Evolutionary conservation across 2,113 vertebrate species (phyloP).

Genomic region (Synodontis membranacea): DNA sequence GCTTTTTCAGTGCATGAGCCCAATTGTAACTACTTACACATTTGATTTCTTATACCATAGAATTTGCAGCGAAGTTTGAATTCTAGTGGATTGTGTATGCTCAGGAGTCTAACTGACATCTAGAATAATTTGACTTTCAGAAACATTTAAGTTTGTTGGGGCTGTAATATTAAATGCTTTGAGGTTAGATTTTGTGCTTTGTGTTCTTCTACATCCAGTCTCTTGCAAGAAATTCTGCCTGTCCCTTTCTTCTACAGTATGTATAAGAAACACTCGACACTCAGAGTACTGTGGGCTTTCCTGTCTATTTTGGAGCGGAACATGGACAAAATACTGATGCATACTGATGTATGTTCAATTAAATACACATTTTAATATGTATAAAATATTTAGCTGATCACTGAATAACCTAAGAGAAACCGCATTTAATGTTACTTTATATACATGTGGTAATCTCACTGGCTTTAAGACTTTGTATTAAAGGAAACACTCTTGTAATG

Average conservation of each 20-base stretch:
- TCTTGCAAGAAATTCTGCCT: neutral
- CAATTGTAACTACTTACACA: neutral
- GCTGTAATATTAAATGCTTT: conserved; percentile 16
- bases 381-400: neutral
- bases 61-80: neutral
- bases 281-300: conserved; percentile 42
- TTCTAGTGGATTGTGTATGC: neutral
- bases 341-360: conserved; percentile 45
- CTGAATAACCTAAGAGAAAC: neutral
- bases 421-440: neutral
- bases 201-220: neutral
- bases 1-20: neutral
- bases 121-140: neutral
- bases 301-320: neutral
- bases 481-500: neutral
- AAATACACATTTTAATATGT: conserved; percentile 44
- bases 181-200: too few species aligned
- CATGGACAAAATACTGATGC: neutral
- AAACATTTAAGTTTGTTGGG: neutral
- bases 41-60: conserved; percentile 12
- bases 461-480: neutral
- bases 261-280: conserved; percentile 43
- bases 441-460: neutral
- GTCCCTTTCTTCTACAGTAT: conserved; percentile 5
- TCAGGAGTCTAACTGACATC: neutral